A percentile compares a stretch with the other conserved stretches of the same genome.
Evolutionary conservation across 37 sponge, comb jelly and placozoan species (phyloP).

Genomic region (Chondrosia reniformis): DNA sequence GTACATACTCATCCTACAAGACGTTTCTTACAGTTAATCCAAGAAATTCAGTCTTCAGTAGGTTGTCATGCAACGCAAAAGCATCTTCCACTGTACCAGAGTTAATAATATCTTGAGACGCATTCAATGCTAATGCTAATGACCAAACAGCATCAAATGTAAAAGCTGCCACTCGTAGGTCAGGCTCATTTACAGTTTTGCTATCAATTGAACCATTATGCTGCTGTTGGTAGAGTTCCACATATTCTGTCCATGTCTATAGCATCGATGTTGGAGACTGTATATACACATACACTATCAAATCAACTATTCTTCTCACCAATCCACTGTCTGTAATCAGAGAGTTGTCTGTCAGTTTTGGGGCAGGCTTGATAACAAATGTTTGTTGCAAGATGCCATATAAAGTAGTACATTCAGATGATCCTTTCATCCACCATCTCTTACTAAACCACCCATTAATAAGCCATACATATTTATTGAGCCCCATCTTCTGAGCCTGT

Average conservation of each 20-base stretch:
- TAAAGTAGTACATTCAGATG: background rate
- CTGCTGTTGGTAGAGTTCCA: too few relatives aligned
- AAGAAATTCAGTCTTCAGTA: constrained; percentile 2
- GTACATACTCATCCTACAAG: too few relatives aligned
- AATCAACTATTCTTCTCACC: too few relatives aligned
- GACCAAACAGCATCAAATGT: constrained; percentile 7
- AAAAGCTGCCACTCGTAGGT: background rate
- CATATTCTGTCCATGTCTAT: too few relatives aligned
- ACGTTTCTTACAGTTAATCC: constrained; percentile 12
- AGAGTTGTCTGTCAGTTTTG: background rate
- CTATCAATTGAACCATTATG: too few relatives aligned
- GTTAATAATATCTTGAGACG: too few relatives aligned
- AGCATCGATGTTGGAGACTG: too few relatives aligned
- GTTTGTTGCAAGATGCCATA: background rate
- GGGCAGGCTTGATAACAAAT: background rate
- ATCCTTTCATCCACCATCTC: background rate
- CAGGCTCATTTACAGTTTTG: too few relatives aligned
- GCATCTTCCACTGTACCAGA: too few relatives aligned
- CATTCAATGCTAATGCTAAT: background rate
- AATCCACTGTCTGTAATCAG: background rate
- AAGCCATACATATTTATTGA: background rate
- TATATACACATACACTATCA: too few relatives aligned
- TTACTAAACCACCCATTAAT: background rate
- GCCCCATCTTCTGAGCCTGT: background rate
- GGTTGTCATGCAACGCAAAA: too few relatives aligned